Conservation (phyloP, 2,888 invertebrate species). For the Dasypolia templi region DNA sequence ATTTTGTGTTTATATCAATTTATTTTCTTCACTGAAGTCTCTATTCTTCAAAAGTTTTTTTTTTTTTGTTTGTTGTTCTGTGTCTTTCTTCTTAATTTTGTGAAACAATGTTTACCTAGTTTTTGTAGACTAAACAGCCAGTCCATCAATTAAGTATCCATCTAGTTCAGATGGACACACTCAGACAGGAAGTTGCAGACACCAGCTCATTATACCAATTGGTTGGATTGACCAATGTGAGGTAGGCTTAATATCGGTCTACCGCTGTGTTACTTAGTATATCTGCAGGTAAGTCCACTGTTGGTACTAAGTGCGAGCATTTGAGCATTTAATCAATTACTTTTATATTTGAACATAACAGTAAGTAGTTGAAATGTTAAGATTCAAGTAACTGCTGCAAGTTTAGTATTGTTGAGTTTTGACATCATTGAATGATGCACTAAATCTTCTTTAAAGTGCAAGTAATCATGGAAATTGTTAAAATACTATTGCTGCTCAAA, state of each 20-base stretch:
- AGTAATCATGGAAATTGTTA: background rate
- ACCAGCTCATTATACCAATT: background rate
- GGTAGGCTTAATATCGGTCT: background rate
- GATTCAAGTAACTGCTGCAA: background rate
- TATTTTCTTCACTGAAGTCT: background rate
- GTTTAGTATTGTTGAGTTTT: background rate
- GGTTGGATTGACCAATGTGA: background rate
- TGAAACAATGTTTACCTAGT: background rate
- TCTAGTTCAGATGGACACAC: background rate
- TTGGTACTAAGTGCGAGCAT: background rate
- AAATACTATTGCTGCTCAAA: background rate
- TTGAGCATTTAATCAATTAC: background rate
- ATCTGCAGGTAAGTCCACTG: background rate
- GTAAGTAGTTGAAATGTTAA: background rate
- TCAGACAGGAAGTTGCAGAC: background rate
- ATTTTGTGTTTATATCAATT: background rate
- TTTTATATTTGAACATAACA: background rate
- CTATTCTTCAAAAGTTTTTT: too few relatives aligned
- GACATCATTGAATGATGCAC: background rate
- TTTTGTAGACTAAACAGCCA: background rate
- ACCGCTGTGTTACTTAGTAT: background rate
- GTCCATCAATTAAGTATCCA: background rate
- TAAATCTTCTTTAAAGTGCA: too few relatives aligned
- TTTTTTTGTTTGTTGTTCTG: too few relatives aligned
- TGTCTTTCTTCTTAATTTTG: too few relatives aligned